Percentiles rank a stretch among this genome's conserved stretches.
Conservation (phyloP, 2,888 invertebrate species). For the Ennomos fuscantarius region DNA sequence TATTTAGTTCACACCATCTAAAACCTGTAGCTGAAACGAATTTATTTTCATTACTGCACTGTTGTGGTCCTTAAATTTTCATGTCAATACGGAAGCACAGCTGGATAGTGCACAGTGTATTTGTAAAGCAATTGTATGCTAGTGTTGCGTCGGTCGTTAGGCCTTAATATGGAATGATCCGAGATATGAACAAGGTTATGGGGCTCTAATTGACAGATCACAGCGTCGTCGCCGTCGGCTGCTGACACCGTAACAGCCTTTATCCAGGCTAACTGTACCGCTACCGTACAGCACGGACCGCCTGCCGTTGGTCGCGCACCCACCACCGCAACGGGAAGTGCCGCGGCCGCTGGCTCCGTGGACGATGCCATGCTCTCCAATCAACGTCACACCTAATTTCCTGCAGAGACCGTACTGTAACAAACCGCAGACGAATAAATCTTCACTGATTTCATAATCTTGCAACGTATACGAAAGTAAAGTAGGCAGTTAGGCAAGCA, state of each 20-base stretch:
- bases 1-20: conserved; percentile 55
- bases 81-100: conserved; percentile 22
- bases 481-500: no score
- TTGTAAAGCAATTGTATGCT: conserved; percentile 31
- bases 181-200: conserved; percentile 71
- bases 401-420: conserved; percentile 60
- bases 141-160: conserved; percentile 54
- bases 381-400: conserved; percentile 64
- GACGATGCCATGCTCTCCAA: conserved; percentile 48
- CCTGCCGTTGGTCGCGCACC: conserved; percentile 49
- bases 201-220: conserved; percentile 76
- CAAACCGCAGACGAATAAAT: conserved; percentile 60
- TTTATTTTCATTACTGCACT: conserved; percentile 7
- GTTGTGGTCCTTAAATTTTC: conserved; percentile 11
- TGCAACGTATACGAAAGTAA: conserved; percentile 52
- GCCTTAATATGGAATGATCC: conserved; percentile 51
- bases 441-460: conserved; percentile 44
- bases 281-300: conserved; percentile 69
- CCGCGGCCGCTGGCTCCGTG: conserved; percentile 44
- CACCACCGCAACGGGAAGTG: conserved; percentile 73
- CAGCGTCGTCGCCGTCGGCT: conserved; percentile 49
- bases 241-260: conserved; percentile 69
- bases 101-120: conserved; percentile 16
- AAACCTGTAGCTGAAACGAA: conserved; percentile 19
- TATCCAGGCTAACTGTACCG: conserved; percentile 74